These are phyloP conservation scores for Lomographa bimaculata DNA, from an alignment of 2,888 invertebrate genomes.

Conservation along the genomic window DNA sequence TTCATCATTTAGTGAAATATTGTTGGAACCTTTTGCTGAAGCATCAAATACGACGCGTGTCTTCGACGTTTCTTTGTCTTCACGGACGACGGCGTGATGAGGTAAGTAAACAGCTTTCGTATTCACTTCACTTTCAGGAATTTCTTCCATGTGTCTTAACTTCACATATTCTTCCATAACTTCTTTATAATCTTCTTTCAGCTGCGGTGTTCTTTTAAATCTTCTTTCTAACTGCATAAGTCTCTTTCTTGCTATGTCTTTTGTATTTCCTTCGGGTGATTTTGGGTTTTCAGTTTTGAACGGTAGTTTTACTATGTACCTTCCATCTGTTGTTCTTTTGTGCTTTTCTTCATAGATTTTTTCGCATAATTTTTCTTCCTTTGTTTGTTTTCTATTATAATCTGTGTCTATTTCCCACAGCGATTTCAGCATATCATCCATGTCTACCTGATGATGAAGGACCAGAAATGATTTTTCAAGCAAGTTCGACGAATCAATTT, in stretches of 20 bases:
- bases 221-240: constrained; percentile 30
- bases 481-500: not conserved
- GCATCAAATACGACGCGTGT: constrained; percentile 21
- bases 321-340: constrained; percentile 25
- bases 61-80: constrained; percentile 27
- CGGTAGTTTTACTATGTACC: constrained; percentile 34
- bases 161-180: constrained; percentile 34
- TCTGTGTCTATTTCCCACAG: constrained; percentile 29
- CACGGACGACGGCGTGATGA: constrained; percentile 29
- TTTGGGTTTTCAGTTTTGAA: constrained; percentile 20
- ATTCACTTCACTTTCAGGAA: constrained; percentile 23
- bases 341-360: constrained; percentile 28
- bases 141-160: constrained; percentile 20
- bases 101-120: constrained; percentile 31
- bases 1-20: constrained; percentile 7
- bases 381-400: constrained; percentile 19
- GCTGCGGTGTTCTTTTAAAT: constrained; percentile 18
- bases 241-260: constrained; percentile 30
- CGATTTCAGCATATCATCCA: constrained; percentile 22
- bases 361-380: constrained; percentile 34
- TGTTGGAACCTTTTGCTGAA: constrained; percentile 3
- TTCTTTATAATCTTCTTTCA: constrained; percentile 30
- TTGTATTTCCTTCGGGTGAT: constrained; percentile 25
- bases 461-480: not conserved
- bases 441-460: constrained; percentile 12